Evolutionary conservation across 2,888 invertebrate species (phyloP), one percentile per base, ranked within the genome.

Genomic region (Mycalesis mineus): DNA sequence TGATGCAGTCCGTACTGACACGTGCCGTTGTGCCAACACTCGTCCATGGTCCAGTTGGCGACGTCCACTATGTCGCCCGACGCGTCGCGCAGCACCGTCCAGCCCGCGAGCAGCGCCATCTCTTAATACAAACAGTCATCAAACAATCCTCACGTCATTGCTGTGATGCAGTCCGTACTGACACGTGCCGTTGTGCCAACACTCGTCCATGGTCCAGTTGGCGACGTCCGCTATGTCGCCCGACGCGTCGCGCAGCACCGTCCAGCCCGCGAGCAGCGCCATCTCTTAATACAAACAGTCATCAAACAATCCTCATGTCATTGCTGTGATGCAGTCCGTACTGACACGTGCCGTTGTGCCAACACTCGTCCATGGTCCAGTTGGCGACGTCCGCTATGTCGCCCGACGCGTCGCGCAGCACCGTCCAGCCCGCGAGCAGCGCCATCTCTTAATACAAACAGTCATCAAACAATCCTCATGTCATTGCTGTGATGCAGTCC

Each of bases 321-420:
- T 94, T 95, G 74, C 93, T 95, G 70, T 96, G 94, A 65, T 95
- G 93, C 53, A 95, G 88, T 2, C 97, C 97, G 74, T 92, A 96
- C 0, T 72, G 58, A 71, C 96, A 96, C 15, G 73, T 75, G 2
- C 82, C 76, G 42, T 83, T 80, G 0, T 70, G 71, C 0, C 79
- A 76, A 65, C 94, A 94, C 64, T 90, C 84, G 7, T 91, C 78
- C 71, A 92, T 89, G 0, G 91, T 91, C 58, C 90, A 91, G 7
- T 84, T 68, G 11, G 84, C 69, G 14, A 92, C 72, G 63, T 95
- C 93, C 0, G 77, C 80, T 1, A 93, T 69, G 68, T 93, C 88
- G 0, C 96, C 97, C 29, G 94, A 93, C 0, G 97, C 97, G 77
- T 97, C 95, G 11, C 98, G 89, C n/a, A n/a, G n/a, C n/a, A n/a